These are phyloP conservation scores for Otolemur garnettii DNA, from an alignment of 2,113 vertebrate genomes.

Conservation along the genomic window DNA sequence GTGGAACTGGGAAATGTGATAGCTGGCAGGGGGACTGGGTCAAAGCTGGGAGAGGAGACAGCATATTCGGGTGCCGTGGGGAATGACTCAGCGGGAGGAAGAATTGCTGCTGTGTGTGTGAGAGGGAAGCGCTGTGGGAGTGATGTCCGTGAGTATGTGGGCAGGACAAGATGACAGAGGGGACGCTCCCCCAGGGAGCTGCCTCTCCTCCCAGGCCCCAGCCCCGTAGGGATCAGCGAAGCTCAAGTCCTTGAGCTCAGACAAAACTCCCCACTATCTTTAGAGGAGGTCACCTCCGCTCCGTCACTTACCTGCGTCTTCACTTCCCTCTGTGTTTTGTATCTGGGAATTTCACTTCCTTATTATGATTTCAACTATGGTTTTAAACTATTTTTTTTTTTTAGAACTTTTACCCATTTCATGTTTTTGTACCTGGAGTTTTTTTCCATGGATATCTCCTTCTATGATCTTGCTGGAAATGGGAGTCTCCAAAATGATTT, in stretches of 20 bases:
- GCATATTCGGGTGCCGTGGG: neutral
- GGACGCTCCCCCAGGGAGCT: neutral
- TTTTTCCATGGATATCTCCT: neutral
- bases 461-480: neutral
- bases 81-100: neutral
- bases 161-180: neutral
- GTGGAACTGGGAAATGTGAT: neutral
- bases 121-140: neutral
- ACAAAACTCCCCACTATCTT: neutral
- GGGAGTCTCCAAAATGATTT: neutral
- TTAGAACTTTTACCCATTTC: neutral
- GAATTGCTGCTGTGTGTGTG: neutral
- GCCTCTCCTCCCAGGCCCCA: neutral
- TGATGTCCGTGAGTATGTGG: neutral
- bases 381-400: neutral
- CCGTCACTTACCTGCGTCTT: neutral
- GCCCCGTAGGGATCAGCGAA: neutral
- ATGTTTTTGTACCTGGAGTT: slow-evolving; percentile 6
- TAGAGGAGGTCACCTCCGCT: neutral
- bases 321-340: neutral
- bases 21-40: neutral
- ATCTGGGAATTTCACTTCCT: neutral
- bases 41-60: neutral
- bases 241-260: neutral
- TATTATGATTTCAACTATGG: neutral